phyloP scores from a whole-genome alignment of 2,888 invertebrate genomes.

The Halocaridina rubra region DNA sequence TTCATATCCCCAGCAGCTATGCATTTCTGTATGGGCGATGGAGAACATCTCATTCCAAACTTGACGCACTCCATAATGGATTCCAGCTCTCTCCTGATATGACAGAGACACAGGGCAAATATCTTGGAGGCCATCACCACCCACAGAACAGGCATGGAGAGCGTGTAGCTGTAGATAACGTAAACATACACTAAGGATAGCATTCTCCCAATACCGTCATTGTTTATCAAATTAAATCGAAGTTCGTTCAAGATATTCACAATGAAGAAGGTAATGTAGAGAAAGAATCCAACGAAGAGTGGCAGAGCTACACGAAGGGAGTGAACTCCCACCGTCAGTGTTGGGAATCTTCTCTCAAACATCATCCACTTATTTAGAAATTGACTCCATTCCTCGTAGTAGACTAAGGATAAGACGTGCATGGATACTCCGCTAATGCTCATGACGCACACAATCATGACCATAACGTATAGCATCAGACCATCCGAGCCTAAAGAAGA shows the following conservation, averaged over 20 bases:
- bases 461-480: conserved; percentile 62
- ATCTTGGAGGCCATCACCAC: conserved; percentile 63
- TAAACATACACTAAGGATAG: conserved; percentile 61
- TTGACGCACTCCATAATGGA: conserved; percentile 55
- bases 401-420: conserved; percentile 52
- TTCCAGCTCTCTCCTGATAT: conserved; percentile 56
- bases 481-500: conserved; percentile 52
- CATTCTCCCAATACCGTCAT: conserved; percentile 59
- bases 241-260: conserved; percentile 62
- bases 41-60: conserved; percentile 40
- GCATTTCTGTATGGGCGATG: conserved; percentile 55
- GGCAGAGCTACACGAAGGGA: conserved; percentile 50
- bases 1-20: conserved; percentile 60
- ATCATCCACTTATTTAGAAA: conserved; percentile 61
- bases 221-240: conserved; percentile 58
- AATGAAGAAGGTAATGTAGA: conserved; percentile 57
- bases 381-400: conserved; percentile 50
- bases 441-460: conserved; percentile 62
- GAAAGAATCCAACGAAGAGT: conserved; percentile 54
- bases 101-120: conserved; percentile 51
- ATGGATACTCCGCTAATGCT: conserved; percentile 60
- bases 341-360: conserved; percentile 57
- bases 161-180: conserved; percentile 62
- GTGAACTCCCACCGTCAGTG: conserved; percentile 58
- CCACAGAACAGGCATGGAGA: conserved; percentile 62